Evolutionary conservation across 1,140 invertebrate species (phyloP).

Genomic region (Phymorhynchus buccinoides): DNA sequence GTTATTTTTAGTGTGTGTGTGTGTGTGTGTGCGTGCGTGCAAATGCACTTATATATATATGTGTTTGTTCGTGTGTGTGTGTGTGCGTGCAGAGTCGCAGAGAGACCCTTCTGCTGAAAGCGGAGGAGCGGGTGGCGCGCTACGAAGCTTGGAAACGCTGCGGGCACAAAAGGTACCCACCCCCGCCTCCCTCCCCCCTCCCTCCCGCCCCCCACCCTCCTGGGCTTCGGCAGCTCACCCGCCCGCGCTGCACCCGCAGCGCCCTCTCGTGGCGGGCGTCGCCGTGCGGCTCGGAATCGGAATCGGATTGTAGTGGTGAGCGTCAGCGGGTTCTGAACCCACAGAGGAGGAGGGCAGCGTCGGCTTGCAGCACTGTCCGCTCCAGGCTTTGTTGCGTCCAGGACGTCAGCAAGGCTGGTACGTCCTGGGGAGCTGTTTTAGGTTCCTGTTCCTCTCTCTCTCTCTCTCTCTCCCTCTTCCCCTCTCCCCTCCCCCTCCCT

Average conservation of each 20-base stretch:
- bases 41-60: background rate
- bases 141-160: slow-evolving; percentile 68
- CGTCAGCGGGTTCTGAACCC: slow-evolving; percentile 58
- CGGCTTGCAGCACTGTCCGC: slow-evolving; percentile 69
- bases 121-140: slow-evolving; percentile 65
- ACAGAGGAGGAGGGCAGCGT: slow-evolving; percentile 67
- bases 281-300: slow-evolving; percentile 68
- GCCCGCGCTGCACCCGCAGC: slow-evolving; percentile 70
- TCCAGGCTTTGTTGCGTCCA: slow-evolving; percentile 70
- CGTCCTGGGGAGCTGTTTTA: slow-evolving; percentile 36
- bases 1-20: background rate
- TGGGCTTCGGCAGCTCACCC: slow-evolving; percentile 70
- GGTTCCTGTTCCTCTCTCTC: too few relatives aligned
- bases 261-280: slow-evolving; percentile 65
- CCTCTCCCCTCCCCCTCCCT: background rate
- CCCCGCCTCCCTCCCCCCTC: too few relatives aligned
- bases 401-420: slow-evolving; percentile 66
- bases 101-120: slow-evolving; percentile 65
- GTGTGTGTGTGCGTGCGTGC: background rate
- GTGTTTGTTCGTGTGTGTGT: background rate
- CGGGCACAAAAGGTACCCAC: slow-evolving; percentile 67
- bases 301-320: too few relatives aligned
- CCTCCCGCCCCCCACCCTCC: too few relatives aligned
- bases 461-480: too few relatives aligned
- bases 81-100: slow-evolving; percentile 56